phyloP scores from a whole-genome alignment of 2,113 vertebrate species.

The Laticauda laticaudata region DNA sequence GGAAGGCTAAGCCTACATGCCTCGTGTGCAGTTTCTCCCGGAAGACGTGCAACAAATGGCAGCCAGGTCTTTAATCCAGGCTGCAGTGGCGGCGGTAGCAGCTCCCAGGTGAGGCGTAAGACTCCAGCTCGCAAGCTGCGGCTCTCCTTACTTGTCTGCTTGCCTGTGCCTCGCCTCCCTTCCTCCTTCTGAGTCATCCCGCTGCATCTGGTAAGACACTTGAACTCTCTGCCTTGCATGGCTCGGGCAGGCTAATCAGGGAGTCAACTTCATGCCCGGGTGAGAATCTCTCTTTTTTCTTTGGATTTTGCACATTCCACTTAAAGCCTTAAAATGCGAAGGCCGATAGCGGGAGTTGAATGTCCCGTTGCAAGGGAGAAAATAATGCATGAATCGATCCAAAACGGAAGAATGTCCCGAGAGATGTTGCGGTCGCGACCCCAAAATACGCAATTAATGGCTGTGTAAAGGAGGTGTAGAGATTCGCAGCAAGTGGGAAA shows the following conservation, averaged over 20 bases:
- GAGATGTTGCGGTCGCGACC: neutral
- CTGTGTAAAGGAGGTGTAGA: neutral
- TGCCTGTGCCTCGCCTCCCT: constrained; percentile 6
- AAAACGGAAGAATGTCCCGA: neutral
- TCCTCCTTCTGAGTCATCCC: constrained; percentile 1
- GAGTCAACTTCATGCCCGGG: neutral
- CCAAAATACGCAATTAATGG: neutral
- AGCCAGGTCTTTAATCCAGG: constrained; percentile 25
- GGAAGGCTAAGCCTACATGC: constrained; percentile 8
- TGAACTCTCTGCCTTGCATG: neutral
- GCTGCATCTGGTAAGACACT: neutral
- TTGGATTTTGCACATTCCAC: neutral
- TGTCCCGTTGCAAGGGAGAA: neutral
- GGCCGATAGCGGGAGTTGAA: neutral
- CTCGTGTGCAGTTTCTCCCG: neutral
- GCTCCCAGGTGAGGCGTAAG: constrained; percentile 46
- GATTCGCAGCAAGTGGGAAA: neutral
- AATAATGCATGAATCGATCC: neutral
- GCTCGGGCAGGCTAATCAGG: neutral
- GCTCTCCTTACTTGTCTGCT: constrained; percentile 1
- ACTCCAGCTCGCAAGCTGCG: constrained; percentile 9
- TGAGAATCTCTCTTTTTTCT: neutral
- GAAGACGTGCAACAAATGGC: constrained; percentile 32
- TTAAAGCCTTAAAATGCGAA: neutral
- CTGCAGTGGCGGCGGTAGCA: constrained; percentile 19